Conservation (phyloP, 2,113 vertebrate species). For the Trogon melanurus region DNA sequence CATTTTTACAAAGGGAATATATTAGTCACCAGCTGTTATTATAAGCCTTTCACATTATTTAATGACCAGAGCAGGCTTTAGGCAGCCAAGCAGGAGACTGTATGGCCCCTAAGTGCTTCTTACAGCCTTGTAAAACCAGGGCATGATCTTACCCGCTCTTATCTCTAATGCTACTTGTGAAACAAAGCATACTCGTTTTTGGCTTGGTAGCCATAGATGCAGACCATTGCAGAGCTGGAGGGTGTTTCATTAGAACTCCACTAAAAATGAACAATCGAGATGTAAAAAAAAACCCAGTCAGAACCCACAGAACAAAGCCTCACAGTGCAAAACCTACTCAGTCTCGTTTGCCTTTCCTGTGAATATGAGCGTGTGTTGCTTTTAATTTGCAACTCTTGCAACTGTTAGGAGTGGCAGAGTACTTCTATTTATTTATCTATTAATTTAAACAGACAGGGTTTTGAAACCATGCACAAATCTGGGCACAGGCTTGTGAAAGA, state of each 20-base stretch:
- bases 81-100: constrained; percentile 43
- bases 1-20: constrained; percentile 46
- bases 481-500: neutral
- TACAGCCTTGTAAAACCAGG: constrained; percentile 55
- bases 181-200: constrained; percentile 8
- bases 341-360: neutral
- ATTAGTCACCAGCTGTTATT: constrained; percentile 57
- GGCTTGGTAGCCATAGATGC: neutral
- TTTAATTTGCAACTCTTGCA: neutral
- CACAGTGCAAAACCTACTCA: neutral
- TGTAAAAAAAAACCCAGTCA: neutral
- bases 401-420: neutral
- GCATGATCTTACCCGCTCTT: constrained; percentile 12
- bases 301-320: neutral
- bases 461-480: neutral
- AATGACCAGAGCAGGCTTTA: constrained; percentile 33
- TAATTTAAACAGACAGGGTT: neutral
- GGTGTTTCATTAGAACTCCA: constrained; percentile 57
- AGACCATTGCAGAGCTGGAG: constrained; percentile 27
- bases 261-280: constrained; percentile 40
- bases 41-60: constrained; percentile 49
- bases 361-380: neutral
- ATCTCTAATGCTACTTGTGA: constrained; percentile 40
- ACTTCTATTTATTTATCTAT: neutral
- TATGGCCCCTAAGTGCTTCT: constrained; percentile 47